Base-by-base conservation (phyloP, 2,113 vertebrate genomes). In the Eclectus roratus region DNA sequence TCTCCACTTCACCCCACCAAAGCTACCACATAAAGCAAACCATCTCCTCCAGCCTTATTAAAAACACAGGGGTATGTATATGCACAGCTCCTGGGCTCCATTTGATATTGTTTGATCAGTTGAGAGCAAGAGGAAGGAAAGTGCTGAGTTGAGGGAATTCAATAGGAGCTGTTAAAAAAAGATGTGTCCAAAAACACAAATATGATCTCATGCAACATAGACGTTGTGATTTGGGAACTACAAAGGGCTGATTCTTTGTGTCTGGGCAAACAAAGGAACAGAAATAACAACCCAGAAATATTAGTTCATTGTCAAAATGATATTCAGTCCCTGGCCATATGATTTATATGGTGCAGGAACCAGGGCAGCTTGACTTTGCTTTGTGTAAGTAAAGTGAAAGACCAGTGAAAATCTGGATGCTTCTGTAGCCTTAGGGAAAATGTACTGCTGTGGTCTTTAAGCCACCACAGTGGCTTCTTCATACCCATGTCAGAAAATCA, bases 231-330 rank as follows among this genome's bases (percentile, higher is more conserved):
- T 37, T 82, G 78, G 71, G 73, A 94, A 27, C 53, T 84, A 63
- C 88, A 91, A 89, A 91, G 76, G 95, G 46, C 81, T 68, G 44
- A 72, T 56, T 92, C 84, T 95, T 78, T 92, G 89, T 91, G 85
- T 70, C 91, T 88, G 58, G 88, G 72, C 93, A 92, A 96, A 96
- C 85, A 96, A 94, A 97, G 33, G 47, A 61, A 82, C 80, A 95
- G 85, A 95, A 95, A 94, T 93, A 95, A 91, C 84, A 88, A 66
- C 37, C 44, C 85, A 84, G 79, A 96, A 89, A 88, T 88, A 85
- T 80, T 55, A 93, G 72, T 94, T 86, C 55, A 17, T 63, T 74
- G 90, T 89, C 64, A 77, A 39, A 91, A 76, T 84, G 84, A 76
- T 89, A 77, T 80, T 85, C 9, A 2, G 28, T 72, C n/a, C 21